Base-by-base conservation (phyloP, 2,113 vertebrate species). In the Balaeniceps rex region DNA sequence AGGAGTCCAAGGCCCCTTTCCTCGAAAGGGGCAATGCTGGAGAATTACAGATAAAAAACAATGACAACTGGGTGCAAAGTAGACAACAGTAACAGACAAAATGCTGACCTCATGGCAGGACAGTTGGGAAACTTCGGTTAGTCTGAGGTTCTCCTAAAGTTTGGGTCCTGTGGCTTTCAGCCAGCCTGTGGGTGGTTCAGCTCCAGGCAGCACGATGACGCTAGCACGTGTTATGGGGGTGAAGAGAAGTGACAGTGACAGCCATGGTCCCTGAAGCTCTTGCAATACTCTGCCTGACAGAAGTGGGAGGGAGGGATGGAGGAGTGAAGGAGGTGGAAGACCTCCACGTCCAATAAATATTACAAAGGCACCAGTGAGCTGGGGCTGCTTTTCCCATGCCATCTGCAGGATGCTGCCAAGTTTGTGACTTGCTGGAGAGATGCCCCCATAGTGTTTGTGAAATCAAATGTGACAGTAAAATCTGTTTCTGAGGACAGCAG, bases 361-460 rank as follows among this genome's bases (percentile, higher is more conserved):
- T 61, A 80, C 75, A 95, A 87, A 97, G 76, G 74, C 83, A 90
- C 34, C 64, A 46, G 79, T 95, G 95, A 95, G 68, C 64, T 46
- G 60, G 29, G 51, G 51, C 75, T 86, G 83, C 63, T 66, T 90
- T 95, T 88, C 93, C 79, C 83, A 77, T 86, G 91, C 90, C 34
- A 51, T 85, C 40, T 4, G 11, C 80, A 63, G 91, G 51, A 25
- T 38, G 83, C 68, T 96, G 95, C 94, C 91, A 88, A 94, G 76
- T 92, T 83, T 91, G 80, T 92, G 91, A 38, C 60, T 87, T 0
- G 2, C 80, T 94, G 75, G 70, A 93, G 66, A 31, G 79, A 77
- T 86, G 83, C 86, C 92, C 6, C 19, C 55, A 75, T 95, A 87
- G 91, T 91, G 72, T 94, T 94, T 90, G 95, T 96, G 95, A 96